Base-by-base conservation (phyloP, 1,140 invertebrate species). In the Aphelenchoides avenae region DNA sequence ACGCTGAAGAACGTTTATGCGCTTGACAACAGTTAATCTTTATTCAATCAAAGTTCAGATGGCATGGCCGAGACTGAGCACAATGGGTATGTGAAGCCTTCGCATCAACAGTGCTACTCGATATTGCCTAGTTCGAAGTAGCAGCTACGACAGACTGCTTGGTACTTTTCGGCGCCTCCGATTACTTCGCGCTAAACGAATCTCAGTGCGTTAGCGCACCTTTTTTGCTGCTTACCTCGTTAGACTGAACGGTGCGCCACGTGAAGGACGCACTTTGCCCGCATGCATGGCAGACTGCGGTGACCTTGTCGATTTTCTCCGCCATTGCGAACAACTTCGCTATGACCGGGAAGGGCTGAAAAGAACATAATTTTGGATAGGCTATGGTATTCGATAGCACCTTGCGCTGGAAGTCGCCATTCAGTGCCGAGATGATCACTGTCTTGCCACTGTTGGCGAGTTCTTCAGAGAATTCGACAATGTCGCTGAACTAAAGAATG, bases 401-500 rank as follows among this genome's bases (percentile, higher is more conserved):
- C 77, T 81, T 74, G 72, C 83, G 78, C 68, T 83, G 81, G 68
- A 80, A 85, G 15, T 84, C 84, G 5, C 83, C 84, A 78, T 85
- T 84, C 39, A 86, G 66, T 20, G 83, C 84, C 20, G 84, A 84
- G 6, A 85, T 83, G 22, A 85, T 82, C 1, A 85, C 83, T 26
- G 80, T 81, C 77, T 85, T 85, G 2, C 84, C 84, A 42, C 53
- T 57, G 57, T 85, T 81, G 3, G 84, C 84, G 80, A 85, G 79
- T 22, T 73, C 61, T 66, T 85, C 83, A 65, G 79, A 77, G 69
- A 83, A 83, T 15, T 77, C 68, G 2, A 84, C 82, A 9, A 83
- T 78, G 76, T 85, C 84, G 30, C 82, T 80, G 74, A 84, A 85
- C 83, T 84, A n/a, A n/a, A n/a, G n/a, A n/a, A n/a, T n/a, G n/a